Conservation (phyloP, 2,888 invertebrate genomes). For the Spilarctia lutea region DNA sequence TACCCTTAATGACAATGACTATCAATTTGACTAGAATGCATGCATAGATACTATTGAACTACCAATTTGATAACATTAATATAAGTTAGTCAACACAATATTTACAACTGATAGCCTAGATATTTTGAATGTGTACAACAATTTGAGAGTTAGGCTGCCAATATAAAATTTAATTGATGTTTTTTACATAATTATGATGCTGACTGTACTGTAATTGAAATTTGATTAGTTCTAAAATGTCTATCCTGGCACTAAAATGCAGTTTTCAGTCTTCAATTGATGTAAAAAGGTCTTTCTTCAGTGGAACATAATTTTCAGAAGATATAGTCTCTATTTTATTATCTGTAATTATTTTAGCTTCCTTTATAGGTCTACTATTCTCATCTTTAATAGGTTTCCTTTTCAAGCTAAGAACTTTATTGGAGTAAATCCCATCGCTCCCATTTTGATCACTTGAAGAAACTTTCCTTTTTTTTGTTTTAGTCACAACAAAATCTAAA, state of each 20-base stretch:
- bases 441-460: conserved; percentile 68
- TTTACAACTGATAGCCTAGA: too few relatives aligned
- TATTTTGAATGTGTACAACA: too few relatives aligned
- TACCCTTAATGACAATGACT: too few relatives aligned
- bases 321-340: conserved; percentile 45
- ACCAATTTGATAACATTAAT: too few relatives aligned
- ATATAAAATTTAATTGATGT: too few relatives aligned
- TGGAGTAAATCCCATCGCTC: conserved; percentile 65
- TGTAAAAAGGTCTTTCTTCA: conserved; percentile 62
- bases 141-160: too few relatives aligned
- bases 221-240: neutral
- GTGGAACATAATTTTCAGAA: conserved; percentile 55
- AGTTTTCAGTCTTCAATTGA: conserved; percentile 68
- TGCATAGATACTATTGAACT: too few relatives aligned
- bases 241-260: conserved; percentile 11
- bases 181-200: too few relatives aligned
- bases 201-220: neutral
- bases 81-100: too few relatives aligned
- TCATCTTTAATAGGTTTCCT: conserved; percentile 77
- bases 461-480: conserved; percentile 76
- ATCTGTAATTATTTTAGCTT: conserved; percentile 62
- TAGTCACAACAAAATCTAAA: conserved; percentile 75
- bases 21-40: too few relatives aligned
- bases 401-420: conserved; percentile 75
- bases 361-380: conserved; percentile 66